Base-by-base conservation (phyloP, 2,113 vertebrate genomes). In the Telmatochromis sp. region DNA sequence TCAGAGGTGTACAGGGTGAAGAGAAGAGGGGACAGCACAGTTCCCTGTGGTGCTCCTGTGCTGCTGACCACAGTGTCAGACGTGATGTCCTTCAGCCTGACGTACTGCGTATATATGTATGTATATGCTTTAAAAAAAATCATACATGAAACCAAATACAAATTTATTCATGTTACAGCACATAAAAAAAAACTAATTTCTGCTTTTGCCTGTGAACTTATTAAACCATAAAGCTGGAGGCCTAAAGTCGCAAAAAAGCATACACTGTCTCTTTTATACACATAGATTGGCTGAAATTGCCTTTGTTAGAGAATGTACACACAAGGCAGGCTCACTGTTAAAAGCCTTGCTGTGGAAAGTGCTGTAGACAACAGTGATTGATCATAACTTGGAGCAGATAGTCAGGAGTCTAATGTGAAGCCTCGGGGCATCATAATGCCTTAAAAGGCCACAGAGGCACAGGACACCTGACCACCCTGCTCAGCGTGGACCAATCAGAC, bases 381-480 rank as follows among this genome's bases (percentile, higher is more conserved):
- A 92, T 93, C 87, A 89, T 45, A 88, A 83, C 80, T 75, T 12
- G 58, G 79, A 87, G 91, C 83, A 93, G 92, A 92, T 88, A 83
- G 82, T 19, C 45, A 7, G 17, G 71, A 89, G 91, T 57, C 80
- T 93, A 87, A 89, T 91, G 91, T 90, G 89, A 91, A 94, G 94
- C 90, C 91, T 91, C 23, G 1, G 93, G 90, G 91, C 90, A 89
- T 93, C 63, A 7, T 92, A 91, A 92, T 89, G 91, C 90, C 90
- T 92, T 94, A 92, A 94, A 93, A 95, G 93, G 93, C 93, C 92
- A 89, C 84, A 92, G 85, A 55, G 84, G 91, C 89, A 37, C 88
- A 78, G 90, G 92, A 94, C 96, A 95, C 89, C 83, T 95, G 95
- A 95, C 92, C 90, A 55, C 40, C 58, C 86, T 37, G 71, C 50